These are phyloP conservation scores for Perdita meconis DNA, from an alignment of 2,888 invertebrate genomes.

Conservation along the genomic window DNA sequence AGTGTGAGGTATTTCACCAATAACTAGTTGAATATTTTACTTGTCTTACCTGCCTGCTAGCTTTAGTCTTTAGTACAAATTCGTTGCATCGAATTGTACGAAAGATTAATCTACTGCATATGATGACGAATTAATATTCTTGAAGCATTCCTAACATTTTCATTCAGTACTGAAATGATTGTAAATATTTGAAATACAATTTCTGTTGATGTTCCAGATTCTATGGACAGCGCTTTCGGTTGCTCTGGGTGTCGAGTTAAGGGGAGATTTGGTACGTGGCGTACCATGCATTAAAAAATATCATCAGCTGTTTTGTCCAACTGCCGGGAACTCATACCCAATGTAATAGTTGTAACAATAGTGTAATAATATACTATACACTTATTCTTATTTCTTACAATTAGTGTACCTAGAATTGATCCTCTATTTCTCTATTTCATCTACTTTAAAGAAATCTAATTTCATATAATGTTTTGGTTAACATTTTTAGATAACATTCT, in stretches of 20 bases:
- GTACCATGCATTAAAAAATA: constrained; percentile 95
- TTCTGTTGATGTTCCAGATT: constrained; percentile 87
- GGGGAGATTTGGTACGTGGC: constrained; percentile 94
- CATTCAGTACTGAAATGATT: too few relatives aligned
- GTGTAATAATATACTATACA: constrained; percentile 17
- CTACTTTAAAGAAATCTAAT: too few relatives aligned
- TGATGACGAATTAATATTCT: too few relatives aligned
- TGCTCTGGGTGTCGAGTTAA: constrained; percentile 93
- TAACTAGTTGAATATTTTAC: too few relatives aligned
- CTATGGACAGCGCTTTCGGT: constrained; percentile 95
- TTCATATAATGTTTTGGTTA: too few relatives aligned
- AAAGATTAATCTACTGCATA: too few relatives aligned
- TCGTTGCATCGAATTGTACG: too few relatives aligned
- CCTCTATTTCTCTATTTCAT: not conserved
- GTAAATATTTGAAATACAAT: not conserved
- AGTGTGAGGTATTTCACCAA: too few relatives aligned
- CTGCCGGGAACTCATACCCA: constrained; percentile 95
- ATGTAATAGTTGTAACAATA: constrained; percentile 86
- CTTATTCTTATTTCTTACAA: not conserved
- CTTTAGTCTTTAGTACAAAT: too few relatives aligned
- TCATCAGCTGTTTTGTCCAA: constrained; percentile 96
- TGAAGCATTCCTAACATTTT: too few relatives aligned
- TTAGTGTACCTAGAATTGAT: not conserved
- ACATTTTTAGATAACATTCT: too few relatives aligned
- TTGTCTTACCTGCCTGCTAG: too few relatives aligned